Percentiles rank a stretch among this genome's conserved stretches.
These are phyloP conservation scores for Hyles euphorbiae DNA, from an alignment of 1,140 invertebrate genomes.

Conservation along the genomic window DNA sequence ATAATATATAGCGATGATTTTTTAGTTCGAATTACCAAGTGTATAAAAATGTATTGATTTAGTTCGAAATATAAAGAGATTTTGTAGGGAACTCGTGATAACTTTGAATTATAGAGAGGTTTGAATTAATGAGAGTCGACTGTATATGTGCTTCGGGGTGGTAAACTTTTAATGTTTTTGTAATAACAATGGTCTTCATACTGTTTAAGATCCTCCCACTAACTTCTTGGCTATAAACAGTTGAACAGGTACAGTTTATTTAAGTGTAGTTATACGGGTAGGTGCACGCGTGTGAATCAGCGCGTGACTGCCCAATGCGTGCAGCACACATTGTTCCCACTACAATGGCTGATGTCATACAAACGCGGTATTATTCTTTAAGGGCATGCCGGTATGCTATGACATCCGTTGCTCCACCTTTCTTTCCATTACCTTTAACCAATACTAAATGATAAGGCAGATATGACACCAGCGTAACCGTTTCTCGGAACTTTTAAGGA, in stretches of 20 bases:
- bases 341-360: slow-evolving; percentile 61
- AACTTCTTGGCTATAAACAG: not conserved
- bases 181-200: too few relatives aligned
- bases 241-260: slow-evolving; percentile 1
- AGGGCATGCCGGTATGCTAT: slow-evolving; percentile 24
- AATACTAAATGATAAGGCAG: too few relatives aligned
- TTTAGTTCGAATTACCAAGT: too few relatives aligned
- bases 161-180: too few relatives aligned
- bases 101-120: too few relatives aligned
- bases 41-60: too few relatives aligned
- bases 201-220: too few relatives aligned
- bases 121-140: too few relatives aligned
- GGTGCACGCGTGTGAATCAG: slow-evolving; percentile 42
- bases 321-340: slow-evolving; percentile 42
- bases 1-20: too few relatives aligned
- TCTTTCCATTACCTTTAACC: not conserved
- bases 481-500: slow-evolving; percentile 4
- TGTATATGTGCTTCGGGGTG: too few relatives aligned
- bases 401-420: slow-evolving; percentile 4
- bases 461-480: not conserved
- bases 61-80: too few relatives aligned
- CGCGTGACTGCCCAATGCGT: slow-evolving; percentile 41
- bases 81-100: too few relatives aligned
- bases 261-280: slow-evolving; percentile 2
- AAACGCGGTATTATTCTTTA: slow-evolving; percentile 41